Base-by-base conservation (phyloP, 2,113 vertebrate species). In the Lophochroa leadbeateri region DNA sequence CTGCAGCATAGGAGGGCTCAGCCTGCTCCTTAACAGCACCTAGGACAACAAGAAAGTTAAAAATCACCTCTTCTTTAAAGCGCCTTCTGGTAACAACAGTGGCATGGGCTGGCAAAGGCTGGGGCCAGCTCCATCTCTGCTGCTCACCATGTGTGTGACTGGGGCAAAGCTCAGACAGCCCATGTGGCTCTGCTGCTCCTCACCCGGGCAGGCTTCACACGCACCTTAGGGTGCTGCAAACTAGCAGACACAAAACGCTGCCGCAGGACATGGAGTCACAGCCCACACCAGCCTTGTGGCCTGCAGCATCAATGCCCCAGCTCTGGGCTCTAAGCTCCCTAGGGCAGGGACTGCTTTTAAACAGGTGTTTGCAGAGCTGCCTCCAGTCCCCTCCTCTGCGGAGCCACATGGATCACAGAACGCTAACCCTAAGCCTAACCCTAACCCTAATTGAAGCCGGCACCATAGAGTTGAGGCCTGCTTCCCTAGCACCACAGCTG, bases 161-260 rank as follows among this genome's bases (percentile, higher is more conserved):
- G 49, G 33, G 27, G 13, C 61, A 82, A 67, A 85, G 75, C 52
- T 35, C 21, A 25, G 33, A 31, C 75, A 37, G 24, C 16, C 60
- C 7, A 1, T 8, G 29, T 60, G 44, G 64, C 53, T 46, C 12
- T 35, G 58, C 57, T 47, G 31, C 76, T 86, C 76, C 88, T 83
- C 5, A 0, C 47, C 46, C 1, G 0, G 17, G 28, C 61, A 87
- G 60, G 50, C 55, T 75, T 7, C 64, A 21, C 1, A 0, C 0
- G 3, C 25, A 29, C 70, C 88, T 47, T 11, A 31, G 24, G 79
- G 63, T 68, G 61, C 70, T 3, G 3, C 46, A 53, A 75, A 33
- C 52, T 35, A 49, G 82, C 50, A 58, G 83, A 20, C 4, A 9
- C 33, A 24, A 58, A 86, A 70, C 4, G 17, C 57, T 78, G 86